A percentile compares a stretch with the other conserved stretches of the same genome.
phyloP scores from a whole-genome alignment of 2,888 invertebrate genomes.

The Lacanobia wlatinum region DNA sequence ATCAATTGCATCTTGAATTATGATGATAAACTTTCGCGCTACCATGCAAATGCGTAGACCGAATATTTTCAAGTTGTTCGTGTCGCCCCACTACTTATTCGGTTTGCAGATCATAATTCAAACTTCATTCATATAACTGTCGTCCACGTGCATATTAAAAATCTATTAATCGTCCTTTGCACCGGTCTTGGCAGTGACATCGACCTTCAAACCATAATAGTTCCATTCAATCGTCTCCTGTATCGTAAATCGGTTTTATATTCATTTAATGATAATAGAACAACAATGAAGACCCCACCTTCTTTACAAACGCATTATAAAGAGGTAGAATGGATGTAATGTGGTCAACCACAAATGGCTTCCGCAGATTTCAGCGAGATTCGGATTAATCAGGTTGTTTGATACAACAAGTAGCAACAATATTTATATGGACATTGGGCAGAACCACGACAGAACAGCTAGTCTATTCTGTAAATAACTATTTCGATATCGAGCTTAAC shows the following conservation, averaged over 20 bases:
- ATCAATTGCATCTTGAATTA: neutral
- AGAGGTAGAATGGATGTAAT: conserved; percentile 73
- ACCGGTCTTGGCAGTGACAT: conserved; percentile 84
- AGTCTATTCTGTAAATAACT: no score
- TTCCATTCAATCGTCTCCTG: conserved; percentile 76
- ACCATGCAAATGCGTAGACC: neutral
- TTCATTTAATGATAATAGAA: conserved; percentile 82
- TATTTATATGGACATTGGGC: neutral
- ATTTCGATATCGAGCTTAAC: no score
- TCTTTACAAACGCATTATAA: conserved; percentile 76
- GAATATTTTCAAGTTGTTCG: neutral
- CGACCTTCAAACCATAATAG: conserved; percentile 80
- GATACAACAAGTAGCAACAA: neutral
- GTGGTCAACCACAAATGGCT: conserved; percentile 79
- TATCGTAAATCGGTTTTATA: conserved; percentile 84
- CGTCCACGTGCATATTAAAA: conserved; percentile 49
- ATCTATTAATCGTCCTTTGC: conserved; percentile 63
- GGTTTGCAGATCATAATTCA: conserved; percentile 31
- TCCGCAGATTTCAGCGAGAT: conserved; percentile 70
- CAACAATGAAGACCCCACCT: conserved; percentile 81
- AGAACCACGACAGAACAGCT: neutral
- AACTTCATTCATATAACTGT: conserved; percentile 29
- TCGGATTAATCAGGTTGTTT: conserved; percentile 43
- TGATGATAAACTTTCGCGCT: neutral
- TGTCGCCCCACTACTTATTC: neutral